These are phyloP conservation scores for Lycorma delicatula DNA, from an alignment of 1,140 invertebrate genomes.

Conservation along the genomic window DNA sequence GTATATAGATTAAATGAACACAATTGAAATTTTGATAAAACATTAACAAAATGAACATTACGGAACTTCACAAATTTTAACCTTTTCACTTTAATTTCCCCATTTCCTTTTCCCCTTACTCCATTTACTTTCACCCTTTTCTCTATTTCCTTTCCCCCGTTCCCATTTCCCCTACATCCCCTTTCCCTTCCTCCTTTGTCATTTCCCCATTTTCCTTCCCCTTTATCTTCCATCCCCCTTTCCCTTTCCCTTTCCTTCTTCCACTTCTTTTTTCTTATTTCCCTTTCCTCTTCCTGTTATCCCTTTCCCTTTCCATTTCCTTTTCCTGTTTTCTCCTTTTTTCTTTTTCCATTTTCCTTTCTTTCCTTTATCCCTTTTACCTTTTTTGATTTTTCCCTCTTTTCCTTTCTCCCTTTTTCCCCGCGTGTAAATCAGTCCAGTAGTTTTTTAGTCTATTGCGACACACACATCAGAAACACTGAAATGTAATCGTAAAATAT, in stretches of 20 bases:
- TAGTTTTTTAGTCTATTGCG: too few species aligned
- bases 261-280: neutral
- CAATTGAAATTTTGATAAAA: neutral
- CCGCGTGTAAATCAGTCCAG: too few species aligned
- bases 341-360: neutral
- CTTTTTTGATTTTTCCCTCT: slow-evolving; percentile 7
- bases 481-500: too few species aligned
- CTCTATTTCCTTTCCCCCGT: too few species aligned
- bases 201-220: too few species aligned
- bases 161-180: too few species aligned
- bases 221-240: neutral
- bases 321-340: neutral
- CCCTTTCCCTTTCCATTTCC: neutral
- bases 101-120: slow-evolving; percentile 19
- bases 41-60: neutral
- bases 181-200: too few species aligned
- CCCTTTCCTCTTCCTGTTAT: neutral
- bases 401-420: too few species aligned
- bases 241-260: neutral
- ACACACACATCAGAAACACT: too few species aligned
- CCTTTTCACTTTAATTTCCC: neutral
- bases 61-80: neutral
- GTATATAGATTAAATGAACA: too few species aligned
- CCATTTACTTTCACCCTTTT: neutral
- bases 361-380: neutral